Evolutionary conservation across 2,888 invertebrate genomes (phyloP).

Genomic region (Ferrisia virgata): DNA sequence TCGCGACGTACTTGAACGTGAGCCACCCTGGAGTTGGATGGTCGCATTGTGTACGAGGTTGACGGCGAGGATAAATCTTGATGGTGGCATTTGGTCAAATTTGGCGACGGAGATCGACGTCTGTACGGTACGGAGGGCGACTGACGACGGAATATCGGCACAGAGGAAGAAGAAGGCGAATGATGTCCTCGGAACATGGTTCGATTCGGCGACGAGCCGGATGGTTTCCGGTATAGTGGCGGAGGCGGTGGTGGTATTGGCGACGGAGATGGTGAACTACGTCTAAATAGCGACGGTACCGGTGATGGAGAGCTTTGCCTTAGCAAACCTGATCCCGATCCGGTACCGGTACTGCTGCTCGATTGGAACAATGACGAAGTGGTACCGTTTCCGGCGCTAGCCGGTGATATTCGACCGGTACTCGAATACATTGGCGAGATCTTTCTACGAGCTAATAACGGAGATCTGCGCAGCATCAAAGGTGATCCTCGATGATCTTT

Average conservation of each 20-base stretch:
- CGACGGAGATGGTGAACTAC: constrained; percentile 46
- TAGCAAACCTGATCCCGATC: constrained; percentile 56
- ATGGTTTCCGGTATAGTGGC: constrained; percentile 47
- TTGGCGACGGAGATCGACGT: constrained; percentile 62
- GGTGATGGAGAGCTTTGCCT: constrained; percentile 53
- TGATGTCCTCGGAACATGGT: constrained; percentile 48
- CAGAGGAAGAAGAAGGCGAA: constrained; percentile 51
- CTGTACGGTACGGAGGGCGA: constrained; percentile 65
- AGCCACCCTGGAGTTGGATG: constrained; percentile 54
- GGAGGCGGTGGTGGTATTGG: constrained; percentile 2
- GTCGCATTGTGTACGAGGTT: constrained; percentile 69
- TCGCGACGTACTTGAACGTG: constrained; percentile 75
- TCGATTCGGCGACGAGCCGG: constrained; percentile 47
- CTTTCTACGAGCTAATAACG: background rate
- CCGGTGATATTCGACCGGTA: constrained; percentile 49
- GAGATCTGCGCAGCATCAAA: background rate
- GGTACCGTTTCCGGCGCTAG: too few species aligned
- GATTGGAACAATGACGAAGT: background rate
- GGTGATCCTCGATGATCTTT: background rate
- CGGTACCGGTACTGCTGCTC: constrained; percentile 50
- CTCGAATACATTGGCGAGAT: background rate
- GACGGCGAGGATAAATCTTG: constrained; percentile 52
- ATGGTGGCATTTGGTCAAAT: constrained; percentile 50
- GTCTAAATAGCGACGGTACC: constrained; percentile 50
- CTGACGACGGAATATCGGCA: constrained; percentile 50